Evolutionary conservation across 1,140 invertebrate species (phyloP), one percentile per base, ranked within the genome.

Genomic region (Drosophila ercepeae): DNA sequence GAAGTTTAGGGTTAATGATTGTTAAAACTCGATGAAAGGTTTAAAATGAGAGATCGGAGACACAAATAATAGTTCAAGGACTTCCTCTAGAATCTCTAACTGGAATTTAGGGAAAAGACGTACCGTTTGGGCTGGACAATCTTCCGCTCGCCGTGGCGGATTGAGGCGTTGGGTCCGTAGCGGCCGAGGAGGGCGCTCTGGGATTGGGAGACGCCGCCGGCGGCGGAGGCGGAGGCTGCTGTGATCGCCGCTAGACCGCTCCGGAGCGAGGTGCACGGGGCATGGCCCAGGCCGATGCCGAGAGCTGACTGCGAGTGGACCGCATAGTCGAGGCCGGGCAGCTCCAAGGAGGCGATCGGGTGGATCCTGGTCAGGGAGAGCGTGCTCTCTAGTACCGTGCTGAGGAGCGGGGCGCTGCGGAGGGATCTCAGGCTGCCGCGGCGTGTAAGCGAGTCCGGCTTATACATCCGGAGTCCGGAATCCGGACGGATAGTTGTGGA

Each of bases 381-480:
- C 9, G 90, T 91, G 63, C 90, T 91, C 72, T 91, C 90, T 48
- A 91, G 55, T 41, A 91, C 90, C 63, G 90, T 90, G 49, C 90
- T 91, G 11, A 91, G 78, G 54, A 91, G 69, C 46, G 90, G 90
- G 36, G 90, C 90, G 70, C 90, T 91, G 69, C 90, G 88, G 65
- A 91, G 90, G 71, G 90, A 91, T 89, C 90, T 91, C 50, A 91
- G 77, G 78, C 90, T 91, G 88, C 90, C 90, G 71, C 90, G 90
- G 58, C 90, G 78, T 68, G 82, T 89, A 32, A 89, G 65, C 27
- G 90, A 78, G 49, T 91, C 90, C 59, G 81, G 67, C 49, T 91
- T 91, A 91, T 90, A 91, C 90, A 91, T 91, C 88, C 46, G 63
- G 19, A 9, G 18, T 21, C 11, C 19, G 25, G 8, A 21, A n/a